Evolutionary conservation across 1,140 invertebrate genomes (phyloP), one percentile per base, ranked within the genome.

Genomic region (Chymomyza costata): DNA sequence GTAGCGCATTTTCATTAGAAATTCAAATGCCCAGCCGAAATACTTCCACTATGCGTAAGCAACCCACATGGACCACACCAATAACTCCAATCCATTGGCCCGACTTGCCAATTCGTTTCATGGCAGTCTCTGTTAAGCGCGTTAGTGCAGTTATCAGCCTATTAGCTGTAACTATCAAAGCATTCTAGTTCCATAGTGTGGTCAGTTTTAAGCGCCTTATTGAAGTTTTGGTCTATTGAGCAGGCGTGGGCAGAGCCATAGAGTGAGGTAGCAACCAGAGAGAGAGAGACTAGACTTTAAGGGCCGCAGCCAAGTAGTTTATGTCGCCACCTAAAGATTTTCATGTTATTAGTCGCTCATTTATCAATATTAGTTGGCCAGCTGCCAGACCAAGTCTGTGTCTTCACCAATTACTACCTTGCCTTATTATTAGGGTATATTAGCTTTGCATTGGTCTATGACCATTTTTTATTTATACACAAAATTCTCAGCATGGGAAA

Each of bases 91-190:
- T 53, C 47, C 13, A 31, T n/a, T n/a, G n/a, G n/a, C n/a, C n/a
- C n/a, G n/a, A n/a, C n/a, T n/a, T n/a, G n/a, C n/a, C n/a, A n/a
- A n/a, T n/a, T n/a, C n/a, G n/a, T n/a, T n/a, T n/a, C n/a, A n/a
- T n/a, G n/a, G 28, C 11, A 17, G 5, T 53, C 49, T 37, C 32
- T 7, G 38, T 46, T 73, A 61, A 68, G 69, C 60, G 70, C 60
- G 35, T 74, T 76, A 68, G 30, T 37, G 70, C 71, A 74, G 70
- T 74, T 74, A 74, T 76, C 70, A 76, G 70, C 76, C 70, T 76
- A 74, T 74, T 74, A 74, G 70, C 47, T 39, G 10, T 46, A 59
- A 63, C 43, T 71, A 63, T 67, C 41, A 52, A 41, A 35, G 46
- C 31, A 32, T 37, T 25, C 21, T 8, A 25, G 21, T 8, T 8